phyloP scores from a whole-genome alignment of 2,113 vertebrate species.

The Potamarius usumacintae region DNA sequence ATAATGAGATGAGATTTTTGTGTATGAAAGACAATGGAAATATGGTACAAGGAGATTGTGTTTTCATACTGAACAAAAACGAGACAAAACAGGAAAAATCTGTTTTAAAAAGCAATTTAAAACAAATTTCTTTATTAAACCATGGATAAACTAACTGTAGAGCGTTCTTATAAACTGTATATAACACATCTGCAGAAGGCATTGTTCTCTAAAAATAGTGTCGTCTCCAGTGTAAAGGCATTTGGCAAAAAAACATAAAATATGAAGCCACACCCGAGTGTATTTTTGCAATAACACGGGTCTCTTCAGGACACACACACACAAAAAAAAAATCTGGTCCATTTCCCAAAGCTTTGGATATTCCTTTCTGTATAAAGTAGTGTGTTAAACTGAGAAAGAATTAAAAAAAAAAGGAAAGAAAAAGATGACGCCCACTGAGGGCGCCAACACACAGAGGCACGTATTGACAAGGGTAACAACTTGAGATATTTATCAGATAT shows the following conservation, averaged over 20 bases:
- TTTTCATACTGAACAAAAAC: neutral
- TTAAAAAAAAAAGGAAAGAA: neutral
- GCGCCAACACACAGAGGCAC: conserved; percentile 21
- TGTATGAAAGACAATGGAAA: neutral
- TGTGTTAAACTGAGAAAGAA: neutral
- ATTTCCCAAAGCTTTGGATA: neutral
- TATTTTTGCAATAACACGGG: neutral
- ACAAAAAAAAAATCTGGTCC: neutral
- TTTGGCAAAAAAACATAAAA: conserved; percentile 36
- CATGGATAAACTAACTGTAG: neutral
- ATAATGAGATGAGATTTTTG: neutral
- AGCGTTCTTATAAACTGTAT: conserved; percentile 37
- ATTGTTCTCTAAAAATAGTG: conserved; percentile 51
- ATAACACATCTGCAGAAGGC: conserved; percentile 30
- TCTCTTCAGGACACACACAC: neutral
- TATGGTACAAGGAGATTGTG: neutral
- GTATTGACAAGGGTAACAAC: neutral
- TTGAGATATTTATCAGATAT: neutral
- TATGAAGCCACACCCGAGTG: neutral
- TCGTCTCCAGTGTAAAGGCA: conserved; percentile 78
- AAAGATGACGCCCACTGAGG: conserved; percentile 10
- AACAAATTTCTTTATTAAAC: conserved; percentile 33
- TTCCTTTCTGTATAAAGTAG: neutral
- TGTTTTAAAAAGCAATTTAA: neutral
- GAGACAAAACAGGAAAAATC: neutral